Evolutionary conservation across 2,797 vertebrate species (phyloP).

Genomic region (Podargus strigoides): DNA sequence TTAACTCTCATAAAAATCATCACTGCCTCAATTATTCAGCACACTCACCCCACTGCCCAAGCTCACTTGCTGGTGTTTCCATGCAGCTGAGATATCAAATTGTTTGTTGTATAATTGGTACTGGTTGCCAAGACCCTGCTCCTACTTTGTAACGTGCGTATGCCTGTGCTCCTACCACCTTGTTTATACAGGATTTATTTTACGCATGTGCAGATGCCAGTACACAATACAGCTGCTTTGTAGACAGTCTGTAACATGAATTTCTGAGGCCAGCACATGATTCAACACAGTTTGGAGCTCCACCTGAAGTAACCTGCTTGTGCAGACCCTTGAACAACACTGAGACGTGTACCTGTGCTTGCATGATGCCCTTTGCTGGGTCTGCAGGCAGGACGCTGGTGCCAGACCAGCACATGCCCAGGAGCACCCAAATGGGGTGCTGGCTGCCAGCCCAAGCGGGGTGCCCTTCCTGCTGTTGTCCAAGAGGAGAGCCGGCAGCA

Average conservation of each 20-base stretch:
- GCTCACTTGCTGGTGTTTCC: neutral
- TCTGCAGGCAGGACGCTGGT: neutral
- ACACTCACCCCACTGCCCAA: rapidly evolving
- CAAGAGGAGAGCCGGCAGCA: neutral
- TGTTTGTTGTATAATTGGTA: neutral
- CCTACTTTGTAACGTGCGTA: rapidly evolving
- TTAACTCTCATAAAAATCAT: neutral
- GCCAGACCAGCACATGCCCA: rapidly evolving
- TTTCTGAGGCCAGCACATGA: neutral
- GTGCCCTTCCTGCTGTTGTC: neutral
- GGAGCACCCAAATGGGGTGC: neutral
- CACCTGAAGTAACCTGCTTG: neutral
- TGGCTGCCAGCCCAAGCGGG: neutral
- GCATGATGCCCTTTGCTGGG: rapidly evolving
- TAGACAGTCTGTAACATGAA: neutral
- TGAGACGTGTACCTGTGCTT: rapidly evolving
- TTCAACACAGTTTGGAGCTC: neutral
- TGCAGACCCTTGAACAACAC: neutral
- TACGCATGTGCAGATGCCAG: neutral
- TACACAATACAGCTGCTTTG: neutral
- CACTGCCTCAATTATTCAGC: neutral
- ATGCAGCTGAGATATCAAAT: neutral
- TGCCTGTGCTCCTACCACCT: neutral
- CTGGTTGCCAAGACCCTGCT: neutral
- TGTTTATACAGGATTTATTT: neutral